Evolutionary conservation across 2,888 invertebrate species (phyloP).

Genomic region (Vandiemenella viatica): DNA sequence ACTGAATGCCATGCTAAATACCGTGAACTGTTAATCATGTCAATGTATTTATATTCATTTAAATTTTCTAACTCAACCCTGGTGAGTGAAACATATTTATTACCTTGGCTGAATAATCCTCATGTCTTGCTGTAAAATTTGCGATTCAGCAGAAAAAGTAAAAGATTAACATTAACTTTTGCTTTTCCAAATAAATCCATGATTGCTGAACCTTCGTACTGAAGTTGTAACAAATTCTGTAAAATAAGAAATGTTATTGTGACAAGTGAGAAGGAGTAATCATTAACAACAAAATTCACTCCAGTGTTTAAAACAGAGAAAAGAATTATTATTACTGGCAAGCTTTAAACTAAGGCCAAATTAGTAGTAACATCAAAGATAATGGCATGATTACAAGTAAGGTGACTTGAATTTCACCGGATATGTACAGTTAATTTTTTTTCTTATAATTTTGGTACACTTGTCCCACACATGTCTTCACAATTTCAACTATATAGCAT

Average conservation of each 20-base stretch:
- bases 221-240: slow-evolving; percentile 26
- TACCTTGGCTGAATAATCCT: too few species aligned
- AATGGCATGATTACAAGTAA: not conserved
- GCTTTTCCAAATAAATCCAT: slow-evolving; percentile 68
- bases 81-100: too few species aligned
- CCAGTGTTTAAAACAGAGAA: not conserved
- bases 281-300: not conserved
- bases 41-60: too few species aligned
- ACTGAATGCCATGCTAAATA: too few species aligned
- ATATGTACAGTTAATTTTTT: too few species aligned
- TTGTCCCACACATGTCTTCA: too few species aligned
- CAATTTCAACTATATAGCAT: too few species aligned
- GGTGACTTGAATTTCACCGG: not conserved
- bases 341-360: not conserved
- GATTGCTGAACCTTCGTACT: slow-evolving; percentile 59
- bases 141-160: slow-evolving; percentile 55
- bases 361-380: not conserved
- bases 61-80: too few species aligned
- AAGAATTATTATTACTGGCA: not conserved
- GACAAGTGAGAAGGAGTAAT: not conserved
- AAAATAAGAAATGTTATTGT: not conserved
- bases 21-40: too few species aligned
- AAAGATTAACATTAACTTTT: slow-evolving; percentile 58
- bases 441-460: too few species aligned
- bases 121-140: slow-evolving; percentile 60